Percentiles rank a stretch among this genome's conserved stretches.
phyloP scores from a whole-genome alignment of 2,113 vertebrate genomes.

The Helogale parvula region DNA sequence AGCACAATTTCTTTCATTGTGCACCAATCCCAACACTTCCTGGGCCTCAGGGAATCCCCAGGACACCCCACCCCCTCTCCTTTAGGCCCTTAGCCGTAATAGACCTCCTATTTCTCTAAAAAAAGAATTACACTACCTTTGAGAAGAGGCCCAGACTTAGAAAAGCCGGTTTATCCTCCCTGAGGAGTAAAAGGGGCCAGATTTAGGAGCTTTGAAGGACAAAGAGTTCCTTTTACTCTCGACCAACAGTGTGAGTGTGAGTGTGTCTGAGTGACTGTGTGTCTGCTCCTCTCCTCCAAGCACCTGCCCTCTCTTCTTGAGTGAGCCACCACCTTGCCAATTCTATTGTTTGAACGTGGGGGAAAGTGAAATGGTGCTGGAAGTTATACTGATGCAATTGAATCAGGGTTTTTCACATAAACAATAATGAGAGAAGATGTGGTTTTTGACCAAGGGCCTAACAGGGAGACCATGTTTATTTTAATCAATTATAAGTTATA shows the following conservation, averaged over 20 bases:
- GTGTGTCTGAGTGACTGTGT: neutral
- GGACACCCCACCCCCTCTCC: neutral
- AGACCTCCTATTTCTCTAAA: conserved; percentile 31
- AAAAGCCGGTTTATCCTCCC: neutral
- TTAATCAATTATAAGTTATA: neutral
- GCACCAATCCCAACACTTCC: neutral
- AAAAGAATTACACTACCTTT: conserved; percentile 44
- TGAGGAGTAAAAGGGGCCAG: neutral
- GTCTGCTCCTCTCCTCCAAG: neutral
- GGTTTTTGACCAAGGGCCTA: neutral
- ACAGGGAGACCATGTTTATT: neutral
- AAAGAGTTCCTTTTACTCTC: conserved; percentile 12
- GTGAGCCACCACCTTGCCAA: neutral
- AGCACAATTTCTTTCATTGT: neutral
- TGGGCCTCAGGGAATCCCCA: neutral
- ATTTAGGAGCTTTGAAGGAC: neutral
- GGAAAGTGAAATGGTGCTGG: neutral
- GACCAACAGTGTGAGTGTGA: neutral
- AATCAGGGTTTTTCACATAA: neutral
- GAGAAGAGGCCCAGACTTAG: neutral
- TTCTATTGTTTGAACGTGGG: neutral
- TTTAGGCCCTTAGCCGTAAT: neutral
- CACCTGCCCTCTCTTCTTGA: neutral
- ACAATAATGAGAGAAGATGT: neutral
- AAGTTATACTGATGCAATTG: neutral